Evolutionary conservation across 2,888 invertebrate genomes (phyloP).

Genomic region (Glyphotaelius pellucidus): DNA sequence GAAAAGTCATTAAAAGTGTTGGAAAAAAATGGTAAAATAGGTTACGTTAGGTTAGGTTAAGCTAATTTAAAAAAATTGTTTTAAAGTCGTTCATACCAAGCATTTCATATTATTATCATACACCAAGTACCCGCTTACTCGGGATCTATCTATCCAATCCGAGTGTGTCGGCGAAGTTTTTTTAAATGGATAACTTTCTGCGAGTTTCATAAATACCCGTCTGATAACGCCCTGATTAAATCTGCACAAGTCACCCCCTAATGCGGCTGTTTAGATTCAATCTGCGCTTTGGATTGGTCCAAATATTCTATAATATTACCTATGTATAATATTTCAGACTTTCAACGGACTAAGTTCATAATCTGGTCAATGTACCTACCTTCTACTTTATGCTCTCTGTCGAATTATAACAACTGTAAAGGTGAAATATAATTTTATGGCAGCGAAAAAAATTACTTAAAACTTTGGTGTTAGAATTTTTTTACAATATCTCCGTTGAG

Average conservation of each 20-base stretch:
- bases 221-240: slow-evolving; percentile 30
- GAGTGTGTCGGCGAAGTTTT: slow-evolving; percentile 2
- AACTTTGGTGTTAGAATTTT: too few species aligned
- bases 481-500: too few species aligned
- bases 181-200: slow-evolving; percentile 27
- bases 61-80: too few species aligned
- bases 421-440: too few species aligned
- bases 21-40: too few species aligned
- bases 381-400: not conserved
- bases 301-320: not conserved
- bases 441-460: too few species aligned
- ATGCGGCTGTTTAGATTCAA: not conserved
- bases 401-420: not conserved
- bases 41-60: too few species aligned
- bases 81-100: too few species aligned
- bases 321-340: not conserved
- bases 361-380: not conserved
- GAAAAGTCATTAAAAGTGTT: too few species aligned
- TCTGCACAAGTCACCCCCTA: slow-evolving; percentile 8
- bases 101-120: too few species aligned
- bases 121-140: not conserved
- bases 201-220: slow-evolving; percentile 16
- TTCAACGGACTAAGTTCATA: not conserved
- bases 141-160: not conserved
- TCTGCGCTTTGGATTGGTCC: not conserved